Percentiles rank a stretch among this genome's conserved stretches.
These are phyloP conservation scores for Chloromyia formosa DNA, from an alignment of 2,888 invertebrate species.

Conservation along the genomic window DNA sequence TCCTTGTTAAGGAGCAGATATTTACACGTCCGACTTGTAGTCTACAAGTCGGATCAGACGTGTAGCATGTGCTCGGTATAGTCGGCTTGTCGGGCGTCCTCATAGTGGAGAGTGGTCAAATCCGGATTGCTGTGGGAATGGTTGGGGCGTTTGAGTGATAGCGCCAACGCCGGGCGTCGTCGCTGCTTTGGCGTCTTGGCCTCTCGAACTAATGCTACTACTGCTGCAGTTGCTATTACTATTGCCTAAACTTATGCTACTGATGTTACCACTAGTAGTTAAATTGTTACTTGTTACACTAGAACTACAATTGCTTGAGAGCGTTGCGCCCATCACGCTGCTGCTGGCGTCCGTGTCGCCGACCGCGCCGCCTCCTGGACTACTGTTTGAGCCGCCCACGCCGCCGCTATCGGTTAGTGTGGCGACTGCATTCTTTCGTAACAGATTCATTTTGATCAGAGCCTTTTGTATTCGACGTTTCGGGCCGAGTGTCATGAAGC, in stretches of 20 bases:
- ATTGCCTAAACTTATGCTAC: not conserved
- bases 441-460: constrained; percentile 87
- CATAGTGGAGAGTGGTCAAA: constrained; percentile 82
- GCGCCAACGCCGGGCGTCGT: not conserved
- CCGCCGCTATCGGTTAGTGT: constrained; percentile 65
- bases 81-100: constrained; percentile 80
- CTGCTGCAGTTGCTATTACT: constrained; percentile 20
- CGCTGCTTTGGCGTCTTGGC: not conserved
- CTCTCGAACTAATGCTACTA: constrained; percentile 30
- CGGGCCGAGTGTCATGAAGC: constrained; percentile 90
- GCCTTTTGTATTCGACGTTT: constrained; percentile 85
- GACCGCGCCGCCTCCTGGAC: not conserved
- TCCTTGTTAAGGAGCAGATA: constrained; percentile 96
- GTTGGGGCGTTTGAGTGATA: constrained; percentile 43
- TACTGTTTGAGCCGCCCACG: not conserved
- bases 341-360: constrained; percentile 62
- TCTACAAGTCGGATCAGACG: too few relatives aligned
- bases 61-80: constrained; percentile 97
- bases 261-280: constrained; percentile 23
- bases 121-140: constrained; percentile 92
- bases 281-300: constrained; percentile 26
- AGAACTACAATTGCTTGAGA: constrained; percentile 2
- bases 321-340: constrained; percentile 54
- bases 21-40: constrained; percentile 95
- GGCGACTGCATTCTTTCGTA: constrained; percentile 82